Percentiles rank a stretch among this genome's conserved stretches.
phyloP scores from a whole-genome alignment of 2,888 invertebrate species.

The Melangyna quadrimaculata region DNA sequence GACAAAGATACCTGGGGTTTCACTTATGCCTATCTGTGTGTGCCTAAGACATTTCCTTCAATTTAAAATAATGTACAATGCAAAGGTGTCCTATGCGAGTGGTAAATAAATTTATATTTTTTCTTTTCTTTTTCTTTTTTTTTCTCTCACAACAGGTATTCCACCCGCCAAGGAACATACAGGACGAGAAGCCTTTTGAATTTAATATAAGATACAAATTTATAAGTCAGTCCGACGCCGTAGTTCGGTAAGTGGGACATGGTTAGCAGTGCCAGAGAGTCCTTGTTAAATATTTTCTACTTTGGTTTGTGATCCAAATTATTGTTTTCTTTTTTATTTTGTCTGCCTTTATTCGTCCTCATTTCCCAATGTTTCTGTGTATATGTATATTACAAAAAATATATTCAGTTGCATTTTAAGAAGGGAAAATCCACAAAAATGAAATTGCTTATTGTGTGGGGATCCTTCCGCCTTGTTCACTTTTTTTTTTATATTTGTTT shows the following conservation, averaged over 20 bases:
- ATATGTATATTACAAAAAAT: constrained; percentile 46
- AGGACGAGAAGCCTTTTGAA: constrained; percentile 89
- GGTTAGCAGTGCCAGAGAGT: constrained; percentile 41
- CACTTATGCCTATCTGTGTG: not conserved
- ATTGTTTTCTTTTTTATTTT: not conserved
- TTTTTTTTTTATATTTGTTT: constrained; percentile 1
- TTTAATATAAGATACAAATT: constrained; percentile 91
- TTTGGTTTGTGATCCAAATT: constrained; percentile 45
- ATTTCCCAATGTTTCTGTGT: constrained; percentile 44
- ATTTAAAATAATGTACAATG: constrained; percentile 69
- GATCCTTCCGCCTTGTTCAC: not conserved
- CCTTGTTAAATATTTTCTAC: constrained; percentile 53
- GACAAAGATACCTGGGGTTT: constrained; percentile 25
- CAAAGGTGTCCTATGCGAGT: constrained; percentile 59
- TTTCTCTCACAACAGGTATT: constrained; percentile 78
- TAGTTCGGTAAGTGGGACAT: constrained; percentile 83
- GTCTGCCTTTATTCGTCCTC: constrained; percentile 23
- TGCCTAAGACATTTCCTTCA: constrained; percentile 62
- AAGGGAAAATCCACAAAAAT: constrained; percentile 33
- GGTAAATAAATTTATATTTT: constrained; percentile 69
- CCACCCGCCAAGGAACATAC: constrained; percentile 84
- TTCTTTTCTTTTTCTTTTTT: constrained; percentile 61
- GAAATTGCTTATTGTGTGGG: constrained; percentile 50
- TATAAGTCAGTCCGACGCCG: constrained; percentile 89
- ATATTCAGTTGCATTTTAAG: constrained; percentile 31